Percentiles rank a stretch among this genome's conserved stretches.
Conservation (phyloP, 2,113 vertebrate species). For the Morone chrysops region DNA sequence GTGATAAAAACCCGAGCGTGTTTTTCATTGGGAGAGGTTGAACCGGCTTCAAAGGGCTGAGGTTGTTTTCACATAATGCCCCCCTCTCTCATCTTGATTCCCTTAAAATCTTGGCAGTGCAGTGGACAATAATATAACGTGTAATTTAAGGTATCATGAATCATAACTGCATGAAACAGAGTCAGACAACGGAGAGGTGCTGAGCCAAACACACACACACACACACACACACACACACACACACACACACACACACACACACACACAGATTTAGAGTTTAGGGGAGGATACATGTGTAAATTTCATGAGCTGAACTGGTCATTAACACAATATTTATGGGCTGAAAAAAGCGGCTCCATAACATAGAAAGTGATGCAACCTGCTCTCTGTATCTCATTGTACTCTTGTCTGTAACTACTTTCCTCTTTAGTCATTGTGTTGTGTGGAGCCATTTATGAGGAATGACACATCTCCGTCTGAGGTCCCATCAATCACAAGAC, state of each 20-base stretch:
- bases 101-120: conserved; percentile 61
- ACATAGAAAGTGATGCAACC: conserved; percentile 25
- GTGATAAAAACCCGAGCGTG: conserved; percentile 32
- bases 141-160: conserved; percentile 70
- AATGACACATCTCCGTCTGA: background rate
- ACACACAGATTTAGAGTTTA: background rate
- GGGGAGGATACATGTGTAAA: conserved; percentile 53
- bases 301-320: conserved; percentile 65
- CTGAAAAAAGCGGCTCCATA: conserved; percentile 44
- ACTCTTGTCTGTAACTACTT: background rate
- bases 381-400: conserved; percentile 15
- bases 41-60: conserved; percentile 65
- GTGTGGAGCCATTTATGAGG: conserved; percentile 18
- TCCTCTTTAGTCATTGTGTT: background rate
- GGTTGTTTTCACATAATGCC: conserved; percentile 63
- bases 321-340: conserved; percentile 65
- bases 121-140: conserved; percentile 63
- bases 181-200: conserved; percentile 50
- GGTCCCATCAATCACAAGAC: background rate
- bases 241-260: background rate
- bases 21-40: conserved; percentile 61
- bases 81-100: conserved; percentile 64
- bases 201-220: conserved; percentile 31
- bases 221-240: background rate
- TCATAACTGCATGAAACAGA: conserved; percentile 53